Percentiles rank a stretch among this genome's conserved stretches.
phyloP scores from a whole-genome alignment of 2,888 invertebrate genomes.

The Parnassius apollo region DNA sequence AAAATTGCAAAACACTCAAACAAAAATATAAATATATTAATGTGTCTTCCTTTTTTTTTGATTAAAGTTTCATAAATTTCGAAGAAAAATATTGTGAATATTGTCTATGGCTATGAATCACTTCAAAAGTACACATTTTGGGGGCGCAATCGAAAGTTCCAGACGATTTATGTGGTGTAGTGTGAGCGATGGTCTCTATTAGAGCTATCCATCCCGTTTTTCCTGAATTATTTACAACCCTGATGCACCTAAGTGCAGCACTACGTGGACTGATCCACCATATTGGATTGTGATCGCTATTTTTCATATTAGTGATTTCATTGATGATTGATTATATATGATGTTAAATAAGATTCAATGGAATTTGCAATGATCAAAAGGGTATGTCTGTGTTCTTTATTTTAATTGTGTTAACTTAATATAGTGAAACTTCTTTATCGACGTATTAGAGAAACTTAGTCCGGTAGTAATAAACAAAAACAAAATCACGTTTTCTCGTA shows the following conservation, averaged over 20 bases:
- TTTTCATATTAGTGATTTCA: constrained; percentile 3
- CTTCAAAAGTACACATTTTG: constrained; percentile 35
- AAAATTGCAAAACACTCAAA: too few species aligned
- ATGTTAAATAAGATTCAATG: too few species aligned
- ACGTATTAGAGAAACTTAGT: too few species aligned
- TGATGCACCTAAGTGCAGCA: constrained; percentile 59
- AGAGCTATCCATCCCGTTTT: constrained; percentile 54
- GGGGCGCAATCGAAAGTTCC: constrained; percentile 61
- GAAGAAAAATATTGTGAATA: constrained; percentile 15
- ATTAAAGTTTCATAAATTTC: background rate
- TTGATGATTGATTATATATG: too few species aligned
- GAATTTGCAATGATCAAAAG: too few species aligned
- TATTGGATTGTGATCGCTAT: constrained; percentile 31
- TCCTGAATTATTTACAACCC: constrained; percentile 65
- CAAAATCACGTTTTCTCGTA: too few species aligned
- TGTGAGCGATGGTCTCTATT: constrained; percentile 65
- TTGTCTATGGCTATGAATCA: constrained; percentile 19
- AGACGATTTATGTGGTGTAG: constrained; percentile 67
- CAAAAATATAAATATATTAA: too few species aligned
- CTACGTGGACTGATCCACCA: constrained; percentile 5
- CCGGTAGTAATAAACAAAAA: too few species aligned
- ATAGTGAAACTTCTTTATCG: too few species aligned
- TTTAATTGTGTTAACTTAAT: too few species aligned
- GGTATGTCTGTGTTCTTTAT: too few species aligned
- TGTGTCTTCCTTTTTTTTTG: too few species aligned